A percentile compares a stretch with the other conserved stretches of the same genome.
phyloP scores from a whole-genome alignment of 2,113 vertebrate genomes.

The Hippocampus guttulatus region DNA sequence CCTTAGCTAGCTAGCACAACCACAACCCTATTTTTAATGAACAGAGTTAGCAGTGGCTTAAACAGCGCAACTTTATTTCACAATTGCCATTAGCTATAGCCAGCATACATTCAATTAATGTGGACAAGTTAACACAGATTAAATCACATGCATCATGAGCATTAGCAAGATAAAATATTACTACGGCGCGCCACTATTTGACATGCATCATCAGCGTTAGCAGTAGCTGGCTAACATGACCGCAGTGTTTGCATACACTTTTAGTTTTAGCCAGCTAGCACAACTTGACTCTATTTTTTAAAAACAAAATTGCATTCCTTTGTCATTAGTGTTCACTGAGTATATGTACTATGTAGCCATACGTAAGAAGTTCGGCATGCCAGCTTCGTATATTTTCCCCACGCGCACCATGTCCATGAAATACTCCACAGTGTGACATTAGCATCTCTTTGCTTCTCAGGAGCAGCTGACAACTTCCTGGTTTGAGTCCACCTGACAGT shows the following conservation, averaged over 20 bases:
- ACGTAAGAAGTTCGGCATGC: background rate
- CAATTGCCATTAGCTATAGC: too few species aligned
- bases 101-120: too few species aligned
- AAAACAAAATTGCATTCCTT: background rate
- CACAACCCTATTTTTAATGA: background rate
- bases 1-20: background rate
- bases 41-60: too few species aligned
- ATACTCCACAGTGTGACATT: background rate
- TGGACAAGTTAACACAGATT: too few species aligned
- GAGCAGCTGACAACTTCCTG: conserved; percentile 4
- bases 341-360: background rate
- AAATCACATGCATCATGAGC: too few species aligned
- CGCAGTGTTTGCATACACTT: background rate
- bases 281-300: background rate
- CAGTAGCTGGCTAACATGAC: background rate
- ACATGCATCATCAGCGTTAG: too few species aligned
- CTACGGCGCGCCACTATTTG: too few species aligned
- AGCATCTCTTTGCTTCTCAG: conserved; percentile 4
- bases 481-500: background rate
- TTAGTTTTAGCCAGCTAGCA: background rate
- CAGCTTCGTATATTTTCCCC: too few species aligned
- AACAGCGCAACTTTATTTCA: too few species aligned
- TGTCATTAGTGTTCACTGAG: background rate
- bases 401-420: background rate
- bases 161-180: too few species aligned